Evolutionary conservation across 2,113 vertebrate genomes (phyloP).

Genomic region (Herpetotheres cachinnans): DNA sequence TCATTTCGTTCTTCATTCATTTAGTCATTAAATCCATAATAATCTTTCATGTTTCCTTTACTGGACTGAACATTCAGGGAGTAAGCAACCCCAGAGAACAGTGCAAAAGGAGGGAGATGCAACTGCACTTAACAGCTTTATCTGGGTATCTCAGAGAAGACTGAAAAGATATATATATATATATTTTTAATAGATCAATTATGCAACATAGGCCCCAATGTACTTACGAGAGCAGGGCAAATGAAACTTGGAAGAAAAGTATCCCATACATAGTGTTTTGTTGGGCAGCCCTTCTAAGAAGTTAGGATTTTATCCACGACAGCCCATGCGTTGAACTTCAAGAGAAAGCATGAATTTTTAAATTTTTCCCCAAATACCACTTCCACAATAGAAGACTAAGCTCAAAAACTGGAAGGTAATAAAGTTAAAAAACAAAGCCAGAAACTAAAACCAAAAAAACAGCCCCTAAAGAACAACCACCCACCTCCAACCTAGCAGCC

Average conservation of each 20-base stretch:
- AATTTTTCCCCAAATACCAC: background rate
- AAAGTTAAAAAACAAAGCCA: background rate
- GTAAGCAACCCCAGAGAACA: background rate
- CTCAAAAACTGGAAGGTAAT: background rate
- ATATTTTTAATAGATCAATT: background rate
- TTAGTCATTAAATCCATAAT: background rate
- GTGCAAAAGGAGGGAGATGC: background rate
- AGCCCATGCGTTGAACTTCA: background rate
- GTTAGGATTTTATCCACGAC: conserved; percentile 52
- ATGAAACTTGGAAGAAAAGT: background rate
- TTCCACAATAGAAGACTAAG: background rate
- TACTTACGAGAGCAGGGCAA: background rate
- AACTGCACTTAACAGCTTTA: background rate
- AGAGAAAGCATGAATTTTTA: background rate
- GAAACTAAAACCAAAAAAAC: background rate
- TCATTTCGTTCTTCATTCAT: background rate
- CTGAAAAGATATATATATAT: background rate
- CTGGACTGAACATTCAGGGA: background rate
- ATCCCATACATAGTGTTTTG: background rate
- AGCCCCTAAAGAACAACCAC: background rate
- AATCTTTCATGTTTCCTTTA: background rate
- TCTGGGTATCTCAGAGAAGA: background rate
- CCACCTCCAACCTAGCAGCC: background rate
- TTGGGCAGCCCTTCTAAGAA: conserved; percentile 61
- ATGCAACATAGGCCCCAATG: background rate